Evolutionary conservation across 2,797 vertebrate genomes (phyloP).

Genomic region (Spinus pinus): DNA sequence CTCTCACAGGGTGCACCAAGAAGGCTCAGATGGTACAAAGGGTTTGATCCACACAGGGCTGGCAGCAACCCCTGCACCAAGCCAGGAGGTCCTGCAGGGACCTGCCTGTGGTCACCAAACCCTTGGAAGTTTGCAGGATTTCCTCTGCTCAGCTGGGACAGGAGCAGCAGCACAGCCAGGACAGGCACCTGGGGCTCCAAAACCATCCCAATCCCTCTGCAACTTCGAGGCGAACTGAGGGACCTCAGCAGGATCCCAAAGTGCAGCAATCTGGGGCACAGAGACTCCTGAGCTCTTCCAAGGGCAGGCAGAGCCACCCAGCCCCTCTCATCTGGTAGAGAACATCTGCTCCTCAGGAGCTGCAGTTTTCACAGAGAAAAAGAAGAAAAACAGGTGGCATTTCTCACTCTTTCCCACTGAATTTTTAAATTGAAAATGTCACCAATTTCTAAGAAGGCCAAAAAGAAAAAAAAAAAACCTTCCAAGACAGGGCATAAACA

Average conservation of each 20-base stretch:
- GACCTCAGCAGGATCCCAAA: background rate
- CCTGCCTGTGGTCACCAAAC: background rate
- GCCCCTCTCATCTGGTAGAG: background rate
- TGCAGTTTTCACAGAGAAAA: background rate
- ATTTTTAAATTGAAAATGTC: background rate
- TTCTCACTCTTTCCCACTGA: background rate
- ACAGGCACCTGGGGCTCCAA: accelerated
- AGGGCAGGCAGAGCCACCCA: background rate
- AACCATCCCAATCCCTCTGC: background rate
- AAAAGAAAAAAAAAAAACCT: background rate
- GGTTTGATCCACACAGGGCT: background rate
- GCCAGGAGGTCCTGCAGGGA: background rate
- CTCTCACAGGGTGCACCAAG: background rate
- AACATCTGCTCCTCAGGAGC: background rate
- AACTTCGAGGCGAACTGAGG: accelerated
- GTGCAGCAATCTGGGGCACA: accelerated
- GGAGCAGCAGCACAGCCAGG: background rate
- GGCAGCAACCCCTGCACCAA: background rate
- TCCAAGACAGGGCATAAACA: background rate
- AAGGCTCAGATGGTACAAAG: background rate
- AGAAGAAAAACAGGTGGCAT: background rate
- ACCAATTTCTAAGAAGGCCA: background rate
- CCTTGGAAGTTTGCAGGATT: background rate
- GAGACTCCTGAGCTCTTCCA: background rate
- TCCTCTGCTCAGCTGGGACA: background rate